These are phyloP conservation scores for Acrocyrtus sp. DNA, from an alignment of 2,888 invertebrate species.

Conservation along the genomic window DNA sequence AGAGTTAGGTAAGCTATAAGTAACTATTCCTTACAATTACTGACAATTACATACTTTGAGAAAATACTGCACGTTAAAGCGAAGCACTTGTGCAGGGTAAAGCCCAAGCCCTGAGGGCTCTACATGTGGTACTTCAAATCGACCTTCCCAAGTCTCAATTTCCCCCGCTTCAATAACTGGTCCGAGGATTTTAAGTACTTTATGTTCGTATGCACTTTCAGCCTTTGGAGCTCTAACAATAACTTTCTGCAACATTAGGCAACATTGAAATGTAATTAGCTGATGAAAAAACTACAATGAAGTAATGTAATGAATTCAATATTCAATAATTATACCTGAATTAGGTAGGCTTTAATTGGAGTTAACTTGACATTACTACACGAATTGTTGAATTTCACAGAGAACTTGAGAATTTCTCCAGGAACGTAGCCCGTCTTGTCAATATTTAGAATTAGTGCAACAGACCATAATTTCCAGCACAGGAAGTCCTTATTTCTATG, in stretches of 20 bases:
- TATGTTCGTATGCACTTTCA: slow-evolving; percentile 15
- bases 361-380: slow-evolving; percentile 29
- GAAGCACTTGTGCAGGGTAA: slow-evolving; percentile 35
- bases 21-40: background rate
- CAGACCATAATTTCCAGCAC: slow-evolving; percentile 34
- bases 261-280: background rate
- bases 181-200: slow-evolving; percentile 12
- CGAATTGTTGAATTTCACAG: slow-evolving; percentile 24
- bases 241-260: slow-evolving; percentile 17
- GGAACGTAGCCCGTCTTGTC: slow-evolving; percentile 29
- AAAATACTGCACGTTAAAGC: slow-evolving; percentile 24
- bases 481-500: slow-evolving; percentile 26
- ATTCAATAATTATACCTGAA: slow-evolving; percentile 11
- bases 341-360: slow-evolving; percentile 18
- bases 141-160: slow-evolving; percentile 20
- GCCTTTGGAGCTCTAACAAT: slow-evolving; percentile 12
- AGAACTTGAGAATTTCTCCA: slow-evolving; percentile 22
- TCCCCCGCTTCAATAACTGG: slow-evolving; percentile 28
- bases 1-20: background rate
- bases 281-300: too few species aligned
- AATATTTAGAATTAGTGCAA: slow-evolving; percentile 23
- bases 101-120: slow-evolving; percentile 30
- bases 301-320: background rate
- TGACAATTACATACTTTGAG: slow-evolving; percentile 19
- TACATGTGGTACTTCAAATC: slow-evolving; percentile 23